phyloP scores from a whole-genome alignment of 2,888 invertebrate species.

The Lasioglossum pauxillum region DNA sequence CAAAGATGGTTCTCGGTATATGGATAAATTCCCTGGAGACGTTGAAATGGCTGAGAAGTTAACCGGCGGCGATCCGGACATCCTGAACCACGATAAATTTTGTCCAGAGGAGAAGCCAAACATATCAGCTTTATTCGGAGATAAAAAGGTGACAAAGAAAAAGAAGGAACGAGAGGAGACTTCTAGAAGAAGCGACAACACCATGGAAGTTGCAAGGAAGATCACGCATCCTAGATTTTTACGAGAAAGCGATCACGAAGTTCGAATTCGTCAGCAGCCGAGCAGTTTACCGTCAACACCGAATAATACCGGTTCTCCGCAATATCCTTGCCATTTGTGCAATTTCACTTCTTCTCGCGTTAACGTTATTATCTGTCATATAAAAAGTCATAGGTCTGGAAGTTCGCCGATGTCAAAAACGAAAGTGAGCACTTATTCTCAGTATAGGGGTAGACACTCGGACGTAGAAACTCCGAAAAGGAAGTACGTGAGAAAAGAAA shows the following conservation, averaged over 20 bases:
- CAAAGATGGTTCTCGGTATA: constrained; percentile 86
- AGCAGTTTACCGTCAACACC: constrained; percentile 75
- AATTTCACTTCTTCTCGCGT: constrained; percentile 89
- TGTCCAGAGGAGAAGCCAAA: constrained; percentile 85
- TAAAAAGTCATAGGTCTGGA: constrained; percentile 88
- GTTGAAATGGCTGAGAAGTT: constrained; percentile 90
- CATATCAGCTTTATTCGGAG: constrained; percentile 86
- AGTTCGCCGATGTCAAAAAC: constrained; percentile 73
- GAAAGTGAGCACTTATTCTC: constrained; percentile 73
- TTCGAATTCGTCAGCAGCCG: constrained; percentile 87
- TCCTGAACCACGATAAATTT: constrained; percentile 87
- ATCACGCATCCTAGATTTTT: constrained; percentile 86
- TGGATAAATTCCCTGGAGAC: constrained; percentile 93
- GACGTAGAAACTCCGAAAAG: constrained; percentile 80
- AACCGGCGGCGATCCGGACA: constrained; percentile 90
- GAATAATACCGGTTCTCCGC: constrained; percentile 71
- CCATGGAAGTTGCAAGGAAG: constrained; percentile 73
- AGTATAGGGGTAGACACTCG: constrained; percentile 65
- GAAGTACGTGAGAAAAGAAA: constrained; percentile 84
- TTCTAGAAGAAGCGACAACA: constrained; percentile 69
- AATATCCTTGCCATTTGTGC: constrained; percentile 88
- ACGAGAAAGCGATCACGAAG: constrained; percentile 86
- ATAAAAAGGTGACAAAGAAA: constrained; percentile 84
- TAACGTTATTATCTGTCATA: constrained; percentile 91
- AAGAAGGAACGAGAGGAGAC: constrained; percentile 77